Conservation (phyloP, 2,113 vertebrate genomes). For the Capra hircus region DNA sequence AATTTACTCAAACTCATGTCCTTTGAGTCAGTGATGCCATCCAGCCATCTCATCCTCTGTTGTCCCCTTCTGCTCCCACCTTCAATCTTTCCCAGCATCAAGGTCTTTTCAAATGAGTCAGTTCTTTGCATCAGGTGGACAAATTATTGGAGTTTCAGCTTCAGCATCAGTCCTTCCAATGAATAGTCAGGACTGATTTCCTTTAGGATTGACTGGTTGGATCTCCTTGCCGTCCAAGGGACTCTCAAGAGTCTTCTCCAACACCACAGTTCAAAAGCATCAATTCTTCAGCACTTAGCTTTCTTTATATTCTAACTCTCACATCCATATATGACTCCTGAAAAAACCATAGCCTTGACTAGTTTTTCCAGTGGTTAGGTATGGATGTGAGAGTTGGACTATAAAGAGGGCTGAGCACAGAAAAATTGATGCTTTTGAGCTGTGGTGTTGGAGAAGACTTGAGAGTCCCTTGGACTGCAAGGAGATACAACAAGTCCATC, state of each 20-base stretch:
- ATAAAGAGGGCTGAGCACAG: not conserved
- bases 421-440: not conserved
- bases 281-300: not conserved
- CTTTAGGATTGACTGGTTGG: not conserved
- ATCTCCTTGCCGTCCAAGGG: not conserved
- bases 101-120: not conserved
- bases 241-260: not conserved
- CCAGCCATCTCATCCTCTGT: not conserved
- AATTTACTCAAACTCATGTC: not conserved
- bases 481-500: not conserved
- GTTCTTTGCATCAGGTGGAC: not conserved
- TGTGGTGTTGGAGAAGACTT: not conserved
- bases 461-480: not conserved
- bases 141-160: not conserved
- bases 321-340: not conserved
- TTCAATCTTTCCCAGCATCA: not conserved
- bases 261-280: not conserved
- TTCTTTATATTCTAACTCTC: not conserved
- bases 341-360: not conserved
- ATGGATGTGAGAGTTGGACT: not conserved
- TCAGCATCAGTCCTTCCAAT: not conserved
- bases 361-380: not conserved
- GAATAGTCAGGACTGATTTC: not conserved
- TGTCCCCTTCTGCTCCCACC: not conserved
- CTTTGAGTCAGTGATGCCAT: not conserved